Conservation (phyloP, 1,140 invertebrate species). For the Anastatus disparis region DNA sequence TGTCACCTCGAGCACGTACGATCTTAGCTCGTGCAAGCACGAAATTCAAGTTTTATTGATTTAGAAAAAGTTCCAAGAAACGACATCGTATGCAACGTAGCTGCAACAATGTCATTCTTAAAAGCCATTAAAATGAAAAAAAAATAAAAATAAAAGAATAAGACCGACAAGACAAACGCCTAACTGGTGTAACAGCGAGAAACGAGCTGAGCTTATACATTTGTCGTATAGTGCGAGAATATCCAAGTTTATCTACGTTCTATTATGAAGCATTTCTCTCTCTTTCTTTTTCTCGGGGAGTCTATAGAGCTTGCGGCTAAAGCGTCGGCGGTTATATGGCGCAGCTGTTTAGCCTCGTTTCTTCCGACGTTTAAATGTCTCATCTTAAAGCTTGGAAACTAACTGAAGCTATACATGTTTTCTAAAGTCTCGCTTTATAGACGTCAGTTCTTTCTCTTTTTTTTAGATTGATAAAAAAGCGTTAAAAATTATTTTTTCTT, state of each 20-base stretch:
- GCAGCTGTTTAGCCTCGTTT: slow-evolving; percentile 36
- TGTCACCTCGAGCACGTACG: too few relatives aligned
- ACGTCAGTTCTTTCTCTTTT: too few relatives aligned
- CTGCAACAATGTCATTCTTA: too few relatives aligned
- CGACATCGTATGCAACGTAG: too few relatives aligned
- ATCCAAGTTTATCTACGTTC: slow-evolving; percentile 29
- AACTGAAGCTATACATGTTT: not conserved
- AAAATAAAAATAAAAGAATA: too few relatives aligned
- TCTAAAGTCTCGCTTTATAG: not conserved
- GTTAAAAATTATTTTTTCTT: not conserved
- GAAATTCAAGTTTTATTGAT: too few relatives aligned
- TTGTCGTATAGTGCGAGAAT: slow-evolving; percentile 8
- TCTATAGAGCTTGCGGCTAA: slow-evolving; percentile 1
- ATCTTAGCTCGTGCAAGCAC: too few relatives aligned
- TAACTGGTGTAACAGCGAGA: too few relatives aligned
- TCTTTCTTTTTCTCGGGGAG: too few relatives aligned
- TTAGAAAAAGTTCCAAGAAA: too few relatives aligned
- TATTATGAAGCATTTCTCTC: slow-evolving; percentile 30
- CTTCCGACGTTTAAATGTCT: slow-evolving; percentile 9
- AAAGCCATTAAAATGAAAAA: too few relatives aligned
- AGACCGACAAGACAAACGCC: too few relatives aligned
- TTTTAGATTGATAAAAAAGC: not conserved
- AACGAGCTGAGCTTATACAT: not conserved
- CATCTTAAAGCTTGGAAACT: slow-evolving; percentile 8
- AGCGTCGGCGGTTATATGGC: slow-evolving; percentile 4